Base-by-base conservation (phyloP, 1,140 invertebrate species). In the Diabrotica undecimpunctata region DNA sequence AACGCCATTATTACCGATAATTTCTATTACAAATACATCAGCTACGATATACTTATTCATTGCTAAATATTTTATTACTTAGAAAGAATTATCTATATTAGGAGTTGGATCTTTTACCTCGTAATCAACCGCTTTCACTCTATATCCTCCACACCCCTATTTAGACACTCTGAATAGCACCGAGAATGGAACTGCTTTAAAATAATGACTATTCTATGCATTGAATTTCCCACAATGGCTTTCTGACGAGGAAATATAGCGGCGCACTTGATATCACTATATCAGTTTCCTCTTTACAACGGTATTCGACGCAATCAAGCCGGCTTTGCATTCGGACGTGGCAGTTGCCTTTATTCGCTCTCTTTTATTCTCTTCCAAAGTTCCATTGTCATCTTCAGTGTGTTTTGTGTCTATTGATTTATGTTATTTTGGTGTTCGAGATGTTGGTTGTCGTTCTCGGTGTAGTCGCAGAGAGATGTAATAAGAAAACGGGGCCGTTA, bases 181-280 rank as follows among this genome's bases (percentile, higher is more conserved):
- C 41, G n/a, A 46, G 41, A 63, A 61, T 51, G 59, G 58, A 57
- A 54, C 58, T 54, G 57, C 53, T 54, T 55, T 66, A 66, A 66
- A 69, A 66, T 69, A 69, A 69, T 69, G 67, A 66, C 67, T 66
- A 69, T 69, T 69, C 67, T 69, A 69, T 69, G 67, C 67, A 69
- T 69, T 64, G 67, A 69, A 50, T 62, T 66, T 61, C 55, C 67
- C 60, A 66, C 67, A 69, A 69, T 66, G 67, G 59, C 57, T 66
- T 63, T 59, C 64, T 66, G 67, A 69, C 67, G 64, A 66, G 67
- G 56, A 69, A 69, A 69, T 69, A 69, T 66, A 36, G 60, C 65
- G 12, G 46, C 35, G 54, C 54, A 61, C 62, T 66, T 54, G 58
- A 61, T 54, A 66, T 55, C 64, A 25, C 64, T 55, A 25, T 66